phyloP scores from a whole-genome alignment of 1,140 invertebrate genomes.

The Megalopta genalis region DNA sequence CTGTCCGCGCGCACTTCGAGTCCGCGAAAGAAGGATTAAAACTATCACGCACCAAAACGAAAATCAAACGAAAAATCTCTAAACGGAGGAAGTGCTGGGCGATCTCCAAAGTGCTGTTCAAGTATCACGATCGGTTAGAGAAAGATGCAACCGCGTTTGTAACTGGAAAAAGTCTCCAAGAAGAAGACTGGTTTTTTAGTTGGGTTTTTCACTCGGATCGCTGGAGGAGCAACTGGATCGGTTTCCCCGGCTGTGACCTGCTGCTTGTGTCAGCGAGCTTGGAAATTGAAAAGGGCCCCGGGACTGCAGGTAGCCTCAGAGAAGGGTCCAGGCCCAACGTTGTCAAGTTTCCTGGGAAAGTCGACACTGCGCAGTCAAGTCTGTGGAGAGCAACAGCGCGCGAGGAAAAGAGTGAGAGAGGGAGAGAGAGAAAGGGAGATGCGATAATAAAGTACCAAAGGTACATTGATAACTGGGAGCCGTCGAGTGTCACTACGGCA shows the following conservation, averaged over 20 bases:
- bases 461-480: slow-evolving; percentile 21
- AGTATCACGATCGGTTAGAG: too few relatives aligned
- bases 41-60: not conserved
- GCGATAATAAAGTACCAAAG: slow-evolving; percentile 36
- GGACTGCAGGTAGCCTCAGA: slow-evolving; percentile 31
- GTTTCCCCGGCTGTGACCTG: not conserved
- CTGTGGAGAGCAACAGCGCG: slow-evolving; percentile 21
- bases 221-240: not conserved
- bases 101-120: not conserved
- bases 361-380: not conserved
- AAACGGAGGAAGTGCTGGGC: too few relatives aligned
- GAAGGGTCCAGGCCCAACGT: slow-evolving; percentile 38
- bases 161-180: too few relatives aligned
- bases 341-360: slow-evolving; percentile 34
- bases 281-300: slow-evolving; percentile 35
- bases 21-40: too few relatives aligned
- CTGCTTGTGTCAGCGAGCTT: not conserved
- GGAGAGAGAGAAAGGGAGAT: too few relatives aligned
- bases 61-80: not conserved
- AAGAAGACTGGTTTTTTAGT: not conserved
- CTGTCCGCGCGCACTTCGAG: too few relatives aligned
- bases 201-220: too few relatives aligned
- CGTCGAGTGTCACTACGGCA: not conserved
- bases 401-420: not conserved
- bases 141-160: not conserved